A percentile compares a stretch with the other conserved stretches of the same genome.
Evolutionary conservation across 2,797 vertebrate genomes (phyloP).

Genomic region (Phataginus tricuspis): DNA sequence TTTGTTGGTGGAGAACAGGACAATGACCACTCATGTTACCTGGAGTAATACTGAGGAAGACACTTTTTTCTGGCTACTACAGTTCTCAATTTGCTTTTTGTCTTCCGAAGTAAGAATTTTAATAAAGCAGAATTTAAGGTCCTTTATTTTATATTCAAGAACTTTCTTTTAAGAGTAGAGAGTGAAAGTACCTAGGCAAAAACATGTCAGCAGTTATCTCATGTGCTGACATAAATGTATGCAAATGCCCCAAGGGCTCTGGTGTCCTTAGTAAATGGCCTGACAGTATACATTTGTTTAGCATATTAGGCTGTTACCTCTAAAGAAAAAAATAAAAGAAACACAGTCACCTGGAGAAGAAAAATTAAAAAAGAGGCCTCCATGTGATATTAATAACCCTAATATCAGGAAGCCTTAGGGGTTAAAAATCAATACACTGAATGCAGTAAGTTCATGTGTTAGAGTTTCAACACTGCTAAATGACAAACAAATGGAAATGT

Average conservation of each 20-base stretch:
- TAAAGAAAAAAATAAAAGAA: neutral
- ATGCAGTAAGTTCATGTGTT: neutral
- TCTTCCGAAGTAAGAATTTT: neutral
- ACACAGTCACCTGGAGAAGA: neutral
- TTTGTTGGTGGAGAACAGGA: neutral
- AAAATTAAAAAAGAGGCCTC: neutral
- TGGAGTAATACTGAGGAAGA: neutral
- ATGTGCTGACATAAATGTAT: neutral
- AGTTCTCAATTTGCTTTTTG: conserved; percentile 5
- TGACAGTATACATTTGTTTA: neutral
- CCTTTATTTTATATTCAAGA: conserved; percentile 5
- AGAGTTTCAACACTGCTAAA: conserved; percentile 5
- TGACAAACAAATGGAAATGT: neutral
- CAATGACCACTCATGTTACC: neutral
- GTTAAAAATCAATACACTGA: conserved; percentile 35
- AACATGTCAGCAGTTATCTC: neutral
- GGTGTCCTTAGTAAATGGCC: neutral
- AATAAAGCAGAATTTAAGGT: neutral
- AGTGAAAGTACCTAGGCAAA: neutral
- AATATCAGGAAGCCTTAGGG: neutral
- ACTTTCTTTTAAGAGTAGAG: neutral
- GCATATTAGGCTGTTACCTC: neutral
- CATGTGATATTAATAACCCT: neutral
- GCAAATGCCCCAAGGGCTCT: neutral
- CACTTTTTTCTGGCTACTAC: neutral